Conservation (phyloP, 2,888 invertebrate species). For the Melanostoma scalare region DNA sequence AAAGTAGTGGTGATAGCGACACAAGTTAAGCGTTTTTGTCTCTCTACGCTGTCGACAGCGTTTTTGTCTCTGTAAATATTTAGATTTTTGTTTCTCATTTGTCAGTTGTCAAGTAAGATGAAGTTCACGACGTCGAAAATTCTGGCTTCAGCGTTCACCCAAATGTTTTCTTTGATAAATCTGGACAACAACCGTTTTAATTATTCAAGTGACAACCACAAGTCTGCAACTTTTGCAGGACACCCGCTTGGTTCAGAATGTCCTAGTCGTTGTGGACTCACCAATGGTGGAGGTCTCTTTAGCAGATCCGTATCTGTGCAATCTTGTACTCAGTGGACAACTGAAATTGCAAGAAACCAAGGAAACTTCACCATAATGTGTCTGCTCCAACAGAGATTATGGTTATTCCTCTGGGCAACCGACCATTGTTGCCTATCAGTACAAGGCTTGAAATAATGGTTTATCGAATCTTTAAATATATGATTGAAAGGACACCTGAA, state of each 20-base stretch:
- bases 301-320: constrained; percentile 95
- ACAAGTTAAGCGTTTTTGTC: too few relatives aligned
- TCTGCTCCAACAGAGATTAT: constrained; percentile 84
- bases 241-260: constrained; percentile 89
- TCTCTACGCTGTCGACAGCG: too few relatives aligned
- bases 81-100: too few relatives aligned
- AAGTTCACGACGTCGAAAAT: constrained; percentile 98
- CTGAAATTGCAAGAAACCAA: constrained; percentile 89
- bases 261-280: constrained; percentile 92
- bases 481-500: constrained; percentile 93
- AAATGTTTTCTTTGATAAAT: constrained; percentile 97
- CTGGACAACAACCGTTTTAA: constrained; percentile 94
- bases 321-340: constrained; percentile 93
- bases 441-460: constrained; percentile 91
- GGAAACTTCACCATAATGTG: constrained; percentile 83
- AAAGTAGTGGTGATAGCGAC: too few relatives aligned
- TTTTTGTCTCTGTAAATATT: too few relatives aligned
- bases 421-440: constrained; percentile 91
- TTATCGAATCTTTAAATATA: constrained; percentile 94
- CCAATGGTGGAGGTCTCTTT: constrained; percentile 92
- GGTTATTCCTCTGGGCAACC: constrained; percentile 90
- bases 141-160: constrained; percentile 96
- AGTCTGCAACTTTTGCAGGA: constrained; percentile 80
- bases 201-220: constrained; percentile 89
- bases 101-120: constrained; percentile 83